Conservation (phyloP, 2,797 vertebrate species). For the Ispidina lecontei region DNA sequence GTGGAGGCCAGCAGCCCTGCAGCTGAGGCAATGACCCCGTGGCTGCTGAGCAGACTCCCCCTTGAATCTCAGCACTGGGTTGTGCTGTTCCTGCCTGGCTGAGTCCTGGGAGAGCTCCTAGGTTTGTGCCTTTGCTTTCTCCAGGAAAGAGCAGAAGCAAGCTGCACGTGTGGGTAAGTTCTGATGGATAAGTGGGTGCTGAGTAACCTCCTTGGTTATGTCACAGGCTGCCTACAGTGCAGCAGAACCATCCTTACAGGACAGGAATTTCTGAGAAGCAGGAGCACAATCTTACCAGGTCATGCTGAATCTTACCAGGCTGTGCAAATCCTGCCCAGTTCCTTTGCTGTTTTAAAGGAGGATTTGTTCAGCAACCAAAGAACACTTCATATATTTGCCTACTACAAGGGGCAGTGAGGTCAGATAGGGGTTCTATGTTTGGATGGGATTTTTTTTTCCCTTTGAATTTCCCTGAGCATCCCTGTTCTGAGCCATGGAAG, state of each 20-base stretch:
- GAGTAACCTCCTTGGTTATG: background rate
- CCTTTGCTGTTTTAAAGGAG: background rate
- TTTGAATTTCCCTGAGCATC: background rate
- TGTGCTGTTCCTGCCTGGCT: background rate
- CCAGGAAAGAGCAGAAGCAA: background rate
- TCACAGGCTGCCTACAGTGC: background rate
- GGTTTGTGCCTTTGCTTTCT: background rate
- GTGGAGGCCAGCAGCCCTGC: background rate
- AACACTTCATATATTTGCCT: background rate
- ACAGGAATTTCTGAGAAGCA: background rate
- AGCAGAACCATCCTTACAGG: background rate
- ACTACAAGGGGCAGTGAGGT: background rate
- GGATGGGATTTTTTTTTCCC: background rate
- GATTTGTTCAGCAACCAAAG: slow-evolving; percentile 9
- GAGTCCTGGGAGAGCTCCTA: background rate
- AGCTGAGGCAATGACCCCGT: background rate
- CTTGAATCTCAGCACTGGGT: background rate
- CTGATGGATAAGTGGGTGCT: background rate
- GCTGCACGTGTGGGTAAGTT: background rate
- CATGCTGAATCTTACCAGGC: background rate
- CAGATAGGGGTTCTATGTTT: fast-evolving
- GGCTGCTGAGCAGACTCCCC: background rate
- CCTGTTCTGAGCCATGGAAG: background rate
- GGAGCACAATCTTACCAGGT: background rate
- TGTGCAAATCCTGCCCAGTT: background rate